Conservation (phyloP, 2,113 vertebrate genomes). For the Capreolus pygargus region DNA sequence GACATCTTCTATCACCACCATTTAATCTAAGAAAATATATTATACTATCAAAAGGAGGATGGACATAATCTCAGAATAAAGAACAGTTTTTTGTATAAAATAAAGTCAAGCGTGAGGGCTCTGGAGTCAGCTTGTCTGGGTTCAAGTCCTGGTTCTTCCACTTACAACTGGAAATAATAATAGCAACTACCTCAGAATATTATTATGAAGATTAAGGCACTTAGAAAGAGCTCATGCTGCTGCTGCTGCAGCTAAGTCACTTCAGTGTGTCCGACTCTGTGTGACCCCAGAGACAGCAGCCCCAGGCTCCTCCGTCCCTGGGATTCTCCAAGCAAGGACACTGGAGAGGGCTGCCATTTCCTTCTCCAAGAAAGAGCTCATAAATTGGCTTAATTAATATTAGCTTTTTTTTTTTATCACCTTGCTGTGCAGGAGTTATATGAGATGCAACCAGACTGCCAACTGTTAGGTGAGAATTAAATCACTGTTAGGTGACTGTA, state of each 20-base stretch:
- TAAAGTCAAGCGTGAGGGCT: not conserved
- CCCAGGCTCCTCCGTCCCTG: not conserved
- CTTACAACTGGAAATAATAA: not conserved
- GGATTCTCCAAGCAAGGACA: not conserved
- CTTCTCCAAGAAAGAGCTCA: not conserved
- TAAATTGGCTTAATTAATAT: not conserved
- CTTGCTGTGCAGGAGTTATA: not conserved
- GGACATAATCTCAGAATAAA: slow-evolving; percentile 13
- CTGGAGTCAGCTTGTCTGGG: not conserved
- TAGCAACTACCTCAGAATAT: not conserved
- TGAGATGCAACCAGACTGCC: not conserved
- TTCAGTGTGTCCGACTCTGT: not conserved
- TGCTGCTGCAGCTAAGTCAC: not conserved
- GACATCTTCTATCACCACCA: not conserved
- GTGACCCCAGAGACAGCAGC: rapidly evolving
- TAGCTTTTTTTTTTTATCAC: not conserved
- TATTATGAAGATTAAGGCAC: not conserved
- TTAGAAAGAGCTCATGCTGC: not conserved
- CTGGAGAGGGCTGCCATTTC: not conserved
- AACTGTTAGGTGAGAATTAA: not conserved
- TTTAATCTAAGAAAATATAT: slow-evolving; percentile 25
- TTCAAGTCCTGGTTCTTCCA: slow-evolving; percentile 26
- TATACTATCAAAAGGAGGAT: slow-evolving; percentile 16
- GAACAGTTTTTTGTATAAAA: not conserved
- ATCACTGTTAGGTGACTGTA: not conserved